Conservation (phyloP, 2,113 vertebrate genomes). For the Octodon degus region DNA sequence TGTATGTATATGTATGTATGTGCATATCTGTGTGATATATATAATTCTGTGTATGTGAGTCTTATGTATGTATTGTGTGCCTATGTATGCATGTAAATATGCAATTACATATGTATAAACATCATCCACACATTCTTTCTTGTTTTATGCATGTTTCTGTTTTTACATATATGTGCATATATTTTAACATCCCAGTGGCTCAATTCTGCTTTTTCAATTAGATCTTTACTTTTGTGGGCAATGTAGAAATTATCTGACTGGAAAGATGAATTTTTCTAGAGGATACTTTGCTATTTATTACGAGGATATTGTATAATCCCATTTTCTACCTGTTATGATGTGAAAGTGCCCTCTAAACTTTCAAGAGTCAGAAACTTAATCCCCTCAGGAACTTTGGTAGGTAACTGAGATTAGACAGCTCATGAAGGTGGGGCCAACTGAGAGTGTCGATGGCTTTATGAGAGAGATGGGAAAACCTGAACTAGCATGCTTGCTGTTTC, state of each 20-base stretch:
- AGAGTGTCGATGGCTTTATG: not conserved
- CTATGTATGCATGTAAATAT: fast-evolving
- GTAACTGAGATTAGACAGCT: not conserved
- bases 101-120: not conserved
- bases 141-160: not conserved
- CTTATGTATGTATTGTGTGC: not conserved
- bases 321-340: not conserved
- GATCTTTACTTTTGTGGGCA: not conserved
- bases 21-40: not conserved
- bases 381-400: not conserved
- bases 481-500: too few species aligned
- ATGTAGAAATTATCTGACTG: not conserved
- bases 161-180: not conserved
- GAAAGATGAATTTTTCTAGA: not conserved
- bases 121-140: not conserved
- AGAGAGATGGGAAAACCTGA: not conserved
- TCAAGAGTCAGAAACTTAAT: not conserved
- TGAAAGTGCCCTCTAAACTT: not conserved
- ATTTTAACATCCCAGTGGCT: not conserved
- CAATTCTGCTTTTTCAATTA: not conserved
- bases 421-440: fast-evolving
- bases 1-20: not conserved
- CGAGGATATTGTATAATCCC: not conserved
- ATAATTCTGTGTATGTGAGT: not conserved
- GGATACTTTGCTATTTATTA: not conserved